These are phyloP conservation scores for Gymnocypris eckloni DNA, from an alignment of 2,797 vertebrate genomes.

Conservation along the genomic window DNA sequence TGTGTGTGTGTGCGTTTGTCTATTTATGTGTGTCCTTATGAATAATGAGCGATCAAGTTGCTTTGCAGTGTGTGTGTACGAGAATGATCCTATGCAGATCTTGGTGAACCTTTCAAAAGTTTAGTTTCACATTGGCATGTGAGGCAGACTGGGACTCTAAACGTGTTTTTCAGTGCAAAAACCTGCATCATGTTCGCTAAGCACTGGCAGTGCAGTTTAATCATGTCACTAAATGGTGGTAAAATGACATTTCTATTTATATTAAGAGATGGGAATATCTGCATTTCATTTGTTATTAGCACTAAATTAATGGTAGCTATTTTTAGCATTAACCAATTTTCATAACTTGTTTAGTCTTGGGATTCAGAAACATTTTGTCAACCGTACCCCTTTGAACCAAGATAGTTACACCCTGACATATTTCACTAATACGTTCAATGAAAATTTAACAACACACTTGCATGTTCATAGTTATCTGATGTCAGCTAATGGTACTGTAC, in stretches of 20 bases:
- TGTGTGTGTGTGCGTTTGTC: constrained; percentile 14
- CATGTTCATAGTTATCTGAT: background rate
- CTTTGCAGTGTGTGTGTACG: background rate
- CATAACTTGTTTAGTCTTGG: background rate
- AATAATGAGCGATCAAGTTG: constrained; percentile 20
- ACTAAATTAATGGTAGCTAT: background rate
- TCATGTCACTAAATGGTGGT: background rate
- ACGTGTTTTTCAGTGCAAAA: background rate
- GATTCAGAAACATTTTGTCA: background rate
- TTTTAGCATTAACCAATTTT: background rate
- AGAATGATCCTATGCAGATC: background rate
- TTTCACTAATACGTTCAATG: background rate
- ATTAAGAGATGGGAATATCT: background rate
- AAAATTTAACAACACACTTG: background rate
- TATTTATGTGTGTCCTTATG: background rate
- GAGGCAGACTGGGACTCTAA: background rate
- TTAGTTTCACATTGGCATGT: background rate
- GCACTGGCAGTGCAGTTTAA: background rate
- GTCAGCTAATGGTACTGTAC: background rate
- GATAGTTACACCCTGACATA: background rate
- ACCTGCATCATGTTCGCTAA: background rate
- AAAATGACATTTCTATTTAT: background rate
- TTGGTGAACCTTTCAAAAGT: background rate
- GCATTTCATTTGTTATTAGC: background rate
- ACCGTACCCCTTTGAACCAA: background rate